Evolutionary conservation across 2,797 vertebrate species (phyloP), one percentile per base, ranked within the genome.

Genomic region (Eupleurogrammus muticus): DNA sequence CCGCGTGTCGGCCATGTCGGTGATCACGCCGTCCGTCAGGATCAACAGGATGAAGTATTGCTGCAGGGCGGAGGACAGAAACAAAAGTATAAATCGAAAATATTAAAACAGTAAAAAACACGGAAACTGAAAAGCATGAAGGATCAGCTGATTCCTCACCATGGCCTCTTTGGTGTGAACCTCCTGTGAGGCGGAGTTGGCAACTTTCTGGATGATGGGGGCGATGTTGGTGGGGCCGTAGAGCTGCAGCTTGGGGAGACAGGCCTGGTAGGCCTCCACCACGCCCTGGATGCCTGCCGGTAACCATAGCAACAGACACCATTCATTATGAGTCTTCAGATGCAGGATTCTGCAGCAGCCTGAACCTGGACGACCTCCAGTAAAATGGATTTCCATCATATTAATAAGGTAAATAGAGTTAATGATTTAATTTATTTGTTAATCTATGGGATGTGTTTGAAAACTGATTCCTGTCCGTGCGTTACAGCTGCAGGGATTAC

Each of bases 11-110:
- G 97, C 97, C 97, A 99, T 99, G 93, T 99, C 98, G 1, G 98
- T 99, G 93, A 99, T 98, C 68, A 99, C 98, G 0, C 98, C 98
- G 0, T 99, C 98, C 0, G 98, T 99, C 92, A 99, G 94, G 84
- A 99, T 99, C 75, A 99, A 92, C 79, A 99, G 88, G 92, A 99
- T 99, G 92, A 99, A 99, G 89, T 99, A 99, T 95, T 98, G 96
- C 98, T 99, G 89, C 12, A 2, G 28, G n/a, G 28, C 28, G 28
- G 28, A 28, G 60, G 48, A 46, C n/a, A 10, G 16, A 17, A 38
- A 13, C 19, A 28, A 28, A 28, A 28, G 6, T 28, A 28, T 3
- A 28, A 28, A 28, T 3, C 3, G 6, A 28, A 28, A 28, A 28
- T 28, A 3, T 6, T 3, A 3, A 28, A 28, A 28, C 28, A 28